Evolutionary conservation across 2,888 invertebrate genomes (phyloP).

Genomic region (Petrolisthes manimaculis): DNA sequence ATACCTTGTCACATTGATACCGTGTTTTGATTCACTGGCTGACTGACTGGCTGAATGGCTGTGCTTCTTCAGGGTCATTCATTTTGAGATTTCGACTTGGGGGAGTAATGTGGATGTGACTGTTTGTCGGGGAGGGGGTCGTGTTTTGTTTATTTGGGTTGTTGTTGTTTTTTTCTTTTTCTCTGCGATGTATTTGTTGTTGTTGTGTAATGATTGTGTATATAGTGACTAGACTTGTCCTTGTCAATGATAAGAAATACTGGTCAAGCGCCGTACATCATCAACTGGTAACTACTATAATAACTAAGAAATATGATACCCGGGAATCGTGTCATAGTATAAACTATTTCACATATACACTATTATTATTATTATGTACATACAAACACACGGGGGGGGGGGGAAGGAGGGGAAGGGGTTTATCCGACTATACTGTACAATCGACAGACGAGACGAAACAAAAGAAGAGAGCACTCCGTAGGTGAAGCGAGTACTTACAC

Average conservation of each 20-base stretch:
- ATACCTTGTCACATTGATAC: too few species aligned
- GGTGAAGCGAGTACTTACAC: too few species aligned
- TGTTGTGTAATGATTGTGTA: conserved; percentile 10
- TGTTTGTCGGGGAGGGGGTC: neutral
- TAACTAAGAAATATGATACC: conserved; percentile 35
- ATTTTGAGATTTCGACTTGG: neutral
- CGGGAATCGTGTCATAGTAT: conserved; percentile 28
- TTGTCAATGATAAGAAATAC: conserved; percentile 41
- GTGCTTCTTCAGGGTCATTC: neutral
- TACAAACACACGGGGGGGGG: neutral
- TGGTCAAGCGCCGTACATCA: conserved; percentile 48
- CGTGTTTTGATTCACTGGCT: too few species aligned
- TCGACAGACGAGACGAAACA: too few species aligned
- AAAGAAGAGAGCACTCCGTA: too few species aligned
- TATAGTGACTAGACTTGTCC: conserved; percentile 51
- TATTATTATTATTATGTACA: neutral
- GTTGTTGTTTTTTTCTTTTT: conserved; percentile 13
- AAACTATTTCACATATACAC: neutral
- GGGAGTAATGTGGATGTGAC: neutral
- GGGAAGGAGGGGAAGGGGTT: too few species aligned
- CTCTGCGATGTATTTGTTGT: neutral
- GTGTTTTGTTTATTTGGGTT: neutral
- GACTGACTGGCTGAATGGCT: too few species aligned
- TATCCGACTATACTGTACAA: too few species aligned
- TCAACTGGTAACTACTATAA: conserved; percentile 53